Percentiles rank a stretch among this genome's conserved stretches.
These are phyloP conservation scores for Zaprionus tsacasi DNA, from an alignment of 1,140 invertebrate genomes.

Conservation along the genomic window DNA sequence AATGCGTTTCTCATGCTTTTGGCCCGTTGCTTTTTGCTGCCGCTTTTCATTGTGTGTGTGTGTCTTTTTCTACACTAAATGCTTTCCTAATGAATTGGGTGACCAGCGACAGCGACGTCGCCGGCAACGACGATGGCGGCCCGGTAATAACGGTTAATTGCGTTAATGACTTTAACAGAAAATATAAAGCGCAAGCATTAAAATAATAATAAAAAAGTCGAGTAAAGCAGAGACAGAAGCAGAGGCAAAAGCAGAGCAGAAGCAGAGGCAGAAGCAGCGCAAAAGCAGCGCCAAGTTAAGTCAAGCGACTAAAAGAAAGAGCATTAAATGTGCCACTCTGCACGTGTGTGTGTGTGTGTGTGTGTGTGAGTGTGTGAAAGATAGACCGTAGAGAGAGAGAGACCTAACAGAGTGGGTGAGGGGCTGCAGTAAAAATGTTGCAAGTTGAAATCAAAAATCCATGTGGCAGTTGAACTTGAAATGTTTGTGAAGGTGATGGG, in stretches of 20 bases:
- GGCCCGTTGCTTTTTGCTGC: slow-evolving; percentile 70
- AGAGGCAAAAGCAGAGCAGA: slow-evolving; percentile 8
- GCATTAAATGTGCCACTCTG: slow-evolving; percentile 48
- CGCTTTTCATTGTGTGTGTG: slow-evolving; percentile 29
- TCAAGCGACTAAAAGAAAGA: slow-evolving; percentile 36
- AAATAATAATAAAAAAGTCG: slow-evolving; percentile 47
- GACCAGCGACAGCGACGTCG: slow-evolving; percentile 54
- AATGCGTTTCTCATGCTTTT: slow-evolving; percentile 79
- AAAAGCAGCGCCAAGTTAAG: slow-evolving; percentile 9
- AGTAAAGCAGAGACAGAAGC: slow-evolving; percentile 19
- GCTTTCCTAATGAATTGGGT: slow-evolving; percentile 80
- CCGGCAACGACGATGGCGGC: slow-evolving; percentile 45
- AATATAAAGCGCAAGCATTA: slow-evolving; percentile 73
- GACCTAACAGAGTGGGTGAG: not conserved
- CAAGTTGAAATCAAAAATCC: slow-evolving; percentile 30
- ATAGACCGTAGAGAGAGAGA: not conserved
- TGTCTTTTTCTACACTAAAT: slow-evolving; percentile 62
- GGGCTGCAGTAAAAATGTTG: slow-evolving; percentile 49
- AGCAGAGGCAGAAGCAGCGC: not conserved
- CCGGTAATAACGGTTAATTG: slow-evolving; percentile 81
- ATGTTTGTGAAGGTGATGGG: not conserved
- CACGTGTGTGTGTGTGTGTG: slow-evolving; percentile 11
- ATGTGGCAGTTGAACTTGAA: not conserved
- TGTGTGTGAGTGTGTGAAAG: slow-evolving; percentile 7
- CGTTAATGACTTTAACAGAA: slow-evolving; percentile 82